Conservation (phyloP, 1,140 invertebrate genomes). For the Heliconius hewitsoni region DNA sequence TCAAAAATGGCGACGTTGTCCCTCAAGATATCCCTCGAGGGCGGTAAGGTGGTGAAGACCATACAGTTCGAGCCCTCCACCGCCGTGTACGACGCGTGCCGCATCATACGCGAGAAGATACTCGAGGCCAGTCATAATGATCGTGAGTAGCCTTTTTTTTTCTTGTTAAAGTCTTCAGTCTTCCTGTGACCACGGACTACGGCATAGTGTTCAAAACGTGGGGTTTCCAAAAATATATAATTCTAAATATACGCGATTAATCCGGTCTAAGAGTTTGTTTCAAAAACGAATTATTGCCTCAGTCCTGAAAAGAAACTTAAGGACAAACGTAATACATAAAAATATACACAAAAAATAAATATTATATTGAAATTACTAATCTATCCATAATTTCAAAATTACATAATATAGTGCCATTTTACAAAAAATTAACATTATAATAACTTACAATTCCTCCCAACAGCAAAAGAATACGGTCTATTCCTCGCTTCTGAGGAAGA, state of each 20-base stretch:
- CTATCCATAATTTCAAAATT: too few relatives aligned
- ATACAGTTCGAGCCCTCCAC: constrained; percentile 98
- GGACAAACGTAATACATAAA: too few relatives aligned
- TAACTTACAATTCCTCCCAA: background rate
- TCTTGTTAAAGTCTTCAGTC: too few relatives aligned
- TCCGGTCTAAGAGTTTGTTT: too few relatives aligned
- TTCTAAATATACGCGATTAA: too few relatives aligned
- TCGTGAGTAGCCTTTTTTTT: constrained; percentile 80
- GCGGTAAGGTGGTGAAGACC: constrained; percentile 96
- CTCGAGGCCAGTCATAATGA: constrained; percentile 92
- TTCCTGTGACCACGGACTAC: too few relatives aligned
- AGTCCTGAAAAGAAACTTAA: too few relatives aligned
- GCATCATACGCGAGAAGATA: constrained; percentile 96
- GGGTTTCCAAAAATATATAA: background rate
- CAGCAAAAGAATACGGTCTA: constrained; percentile 97
- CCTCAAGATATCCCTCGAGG: constrained; percentile 96
- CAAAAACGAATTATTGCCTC: too few relatives aligned
- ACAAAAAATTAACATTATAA: too few relatives aligned
- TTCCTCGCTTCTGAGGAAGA: constrained; percentile 98
- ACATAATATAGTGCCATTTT: too few relatives aligned
- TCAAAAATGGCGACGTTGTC: constrained; percentile 89
- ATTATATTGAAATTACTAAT: too few relatives aligned
- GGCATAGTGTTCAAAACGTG: background rate
- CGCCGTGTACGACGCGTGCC: constrained; percentile 96
- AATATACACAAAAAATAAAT: too few relatives aligned